Evolutionary conservation across 1,140 invertebrate genomes (phyloP).

Genomic region (Tetramorium simillimum): DNA sequence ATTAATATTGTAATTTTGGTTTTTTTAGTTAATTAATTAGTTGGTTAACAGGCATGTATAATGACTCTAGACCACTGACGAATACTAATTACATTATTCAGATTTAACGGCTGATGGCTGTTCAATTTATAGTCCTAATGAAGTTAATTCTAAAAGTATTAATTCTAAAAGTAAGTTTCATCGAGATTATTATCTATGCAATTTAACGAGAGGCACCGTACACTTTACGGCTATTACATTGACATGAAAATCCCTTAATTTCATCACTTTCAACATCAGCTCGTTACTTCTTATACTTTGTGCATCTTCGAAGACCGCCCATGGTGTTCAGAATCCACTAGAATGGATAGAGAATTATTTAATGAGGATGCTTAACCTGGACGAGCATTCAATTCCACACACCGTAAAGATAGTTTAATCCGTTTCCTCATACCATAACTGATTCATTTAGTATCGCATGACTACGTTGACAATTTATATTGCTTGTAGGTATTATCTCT

Average conservation of each 20-base stretch:
- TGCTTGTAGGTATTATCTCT: not conserved
- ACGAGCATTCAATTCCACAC: conserved; percentile 62
- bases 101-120: not conserved
- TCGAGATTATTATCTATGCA: not conserved
- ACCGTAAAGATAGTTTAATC: conserved; percentile 45
- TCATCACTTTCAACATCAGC: conserved; percentile 40
- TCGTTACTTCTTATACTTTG: conserved; percentile 23
- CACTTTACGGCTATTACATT: conserved; percentile 6
- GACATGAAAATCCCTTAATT: conserved; percentile 65
- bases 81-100: conserved; percentile 18
- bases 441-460: conserved; percentile 13
- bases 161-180: not conserved
- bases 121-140: not conserved
- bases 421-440: conserved; percentile 51
- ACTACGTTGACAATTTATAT: not conserved
- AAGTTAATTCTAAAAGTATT: conserved; percentile 7
- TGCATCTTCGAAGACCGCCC: conserved; percentile 53
- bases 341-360: conserved; percentile 69
- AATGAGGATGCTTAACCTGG: conserved; percentile 64
- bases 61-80: not conserved
- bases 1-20: not conserved
- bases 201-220: not conserved
- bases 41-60: not conserved
- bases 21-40: not conserved
- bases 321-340: conserved; percentile 8